These are phyloP conservation scores for Apodemus agrarius DNA, from an alignment of 2,797 vertebrate genomes.

Conservation along the genomic window DNA sequence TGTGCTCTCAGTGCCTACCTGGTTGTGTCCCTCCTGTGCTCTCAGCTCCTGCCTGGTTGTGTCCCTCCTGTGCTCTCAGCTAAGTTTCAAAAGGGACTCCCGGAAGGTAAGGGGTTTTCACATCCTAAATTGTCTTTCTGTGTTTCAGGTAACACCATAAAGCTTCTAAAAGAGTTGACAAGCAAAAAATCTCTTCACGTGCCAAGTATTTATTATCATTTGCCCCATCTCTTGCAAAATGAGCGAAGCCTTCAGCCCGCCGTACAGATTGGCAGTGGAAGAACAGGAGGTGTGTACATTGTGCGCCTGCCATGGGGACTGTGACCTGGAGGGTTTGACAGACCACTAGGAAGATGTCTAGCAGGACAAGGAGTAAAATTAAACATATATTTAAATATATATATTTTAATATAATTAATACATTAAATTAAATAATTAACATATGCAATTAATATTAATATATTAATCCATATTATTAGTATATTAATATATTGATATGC, in stretches of 20 bases:
- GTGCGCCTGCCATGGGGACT: constrained; percentile 21
- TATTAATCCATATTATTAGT: not conserved
- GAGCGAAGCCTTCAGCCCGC: constrained; percentile 97
- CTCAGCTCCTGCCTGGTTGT: not conserved
- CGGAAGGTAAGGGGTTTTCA: not conserved
- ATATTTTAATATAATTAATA: not conserved
- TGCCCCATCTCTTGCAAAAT: constrained; percentile 99
- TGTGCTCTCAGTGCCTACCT: too few species aligned
- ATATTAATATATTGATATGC: not conserved
- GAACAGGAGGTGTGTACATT: constrained; percentile 93
- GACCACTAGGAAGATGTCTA: not conserved
- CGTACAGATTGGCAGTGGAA: constrained; percentile 95
- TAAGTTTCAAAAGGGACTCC: not conserved
- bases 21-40: too few species aligned
- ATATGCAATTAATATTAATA: not conserved
- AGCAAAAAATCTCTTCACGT: constrained; percentile 97
- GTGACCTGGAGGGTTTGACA: constrained; percentile 11
- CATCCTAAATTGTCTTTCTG: constrained; percentile 59
- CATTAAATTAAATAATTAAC: not conserved
- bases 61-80: not conserved
- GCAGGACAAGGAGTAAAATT: constrained; percentile 70
- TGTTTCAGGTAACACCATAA: constrained; percentile 95
- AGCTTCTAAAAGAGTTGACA: constrained; percentile 96
- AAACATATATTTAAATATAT: not conserved
- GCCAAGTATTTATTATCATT: constrained; percentile 99